Percentiles rank a stretch among this genome's conserved stretches.
These are phyloP conservation scores for Enteromius unitaeniatus DNA, from an alignment of 2,797 vertebrate genomes.

Conservation along the genomic window DNA sequence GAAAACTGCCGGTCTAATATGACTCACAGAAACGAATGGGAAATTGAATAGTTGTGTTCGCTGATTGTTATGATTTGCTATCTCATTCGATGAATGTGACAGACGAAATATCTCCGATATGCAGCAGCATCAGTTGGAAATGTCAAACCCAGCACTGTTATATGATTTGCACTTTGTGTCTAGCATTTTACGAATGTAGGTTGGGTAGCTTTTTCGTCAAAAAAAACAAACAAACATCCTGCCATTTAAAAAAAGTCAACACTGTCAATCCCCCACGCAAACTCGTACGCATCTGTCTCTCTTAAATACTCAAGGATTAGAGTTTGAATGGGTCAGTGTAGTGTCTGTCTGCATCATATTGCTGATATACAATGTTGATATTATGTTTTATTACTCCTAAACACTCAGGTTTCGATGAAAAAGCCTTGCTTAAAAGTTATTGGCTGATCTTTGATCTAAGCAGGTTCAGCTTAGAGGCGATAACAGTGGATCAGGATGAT, in stretches of 20 bases:
- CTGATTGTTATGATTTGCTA: slow-evolving; percentile 35
- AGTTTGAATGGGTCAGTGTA: slow-evolving; percentile 22
- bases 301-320: slow-evolving; percentile 10
- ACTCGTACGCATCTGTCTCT: slow-evolving; percentile 1
- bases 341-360: slow-evolving; percentile 32
- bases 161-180: slow-evolving; percentile 57
- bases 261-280: slow-evolving; percentile 11
- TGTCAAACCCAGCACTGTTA: slow-evolving; percentile 43
- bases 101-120: slow-evolving; percentile 49
- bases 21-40: slow-evolving; percentile 21
- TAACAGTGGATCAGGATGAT: slow-evolving; percentile 29
- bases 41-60: slow-evolving; percentile 2
- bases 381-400: slow-evolving; percentile 45
- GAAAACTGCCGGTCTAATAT: slow-evolving; percentile 28
- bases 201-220: slow-evolving; percentile 25
- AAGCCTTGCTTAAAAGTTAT: slow-evolving; percentile 30
- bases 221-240: slow-evolving; percentile 2
- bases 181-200: slow-evolving; percentile 58
- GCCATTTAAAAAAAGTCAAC: slow-evolving; percentile 10
- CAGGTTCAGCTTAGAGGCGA: slow-evolving; percentile 5
- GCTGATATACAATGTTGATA: slow-evolving; percentile 24
- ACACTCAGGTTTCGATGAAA: slow-evolving; percentile 50
- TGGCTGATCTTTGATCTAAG: slow-evolving; percentile 30
- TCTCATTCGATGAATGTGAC: slow-evolving; percentile 68
- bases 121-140: slow-evolving; percentile 52